phyloP scores from a whole-genome alignment of 2,888 invertebrate genomes.

The Petrophora chlorosata region DNA sequence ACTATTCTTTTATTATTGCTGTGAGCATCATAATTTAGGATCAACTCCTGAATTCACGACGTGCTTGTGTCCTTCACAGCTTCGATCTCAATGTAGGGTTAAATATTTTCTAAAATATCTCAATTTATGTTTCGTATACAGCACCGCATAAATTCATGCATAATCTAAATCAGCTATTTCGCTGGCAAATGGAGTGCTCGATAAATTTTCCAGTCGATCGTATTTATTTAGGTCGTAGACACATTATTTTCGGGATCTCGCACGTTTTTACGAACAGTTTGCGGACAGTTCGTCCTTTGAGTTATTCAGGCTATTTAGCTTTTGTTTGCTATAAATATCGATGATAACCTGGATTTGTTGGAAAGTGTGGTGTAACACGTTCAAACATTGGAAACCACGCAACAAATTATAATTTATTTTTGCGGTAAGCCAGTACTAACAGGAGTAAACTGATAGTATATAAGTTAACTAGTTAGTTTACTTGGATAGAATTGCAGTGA shows the following conservation, averaged over 20 bases:
- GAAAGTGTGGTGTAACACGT: too few relatives aligned
- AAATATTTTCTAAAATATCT: constrained; percentile 24
- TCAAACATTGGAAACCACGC: too few relatives aligned
- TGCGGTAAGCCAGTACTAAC: too few relatives aligned
- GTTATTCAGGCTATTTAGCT: too few relatives aligned
- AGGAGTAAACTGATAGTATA: too few relatives aligned
- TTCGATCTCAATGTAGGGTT: background rate
- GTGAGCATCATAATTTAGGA: too few relatives aligned
- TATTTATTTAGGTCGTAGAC: constrained; percentile 31
- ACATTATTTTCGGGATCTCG: constrained; percentile 25
- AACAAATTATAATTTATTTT: too few relatives aligned
- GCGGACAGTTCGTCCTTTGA: background rate
- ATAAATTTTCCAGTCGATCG: constrained; percentile 35
- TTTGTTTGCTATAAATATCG: background rate
- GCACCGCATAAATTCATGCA: constrained; percentile 31
- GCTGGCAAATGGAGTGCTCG: constrained; percentile 27
- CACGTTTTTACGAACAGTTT: constrained; percentile 2
- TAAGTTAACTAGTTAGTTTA: too few relatives aligned
- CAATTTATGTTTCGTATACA: constrained; percentile 20
- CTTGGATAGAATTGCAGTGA: too few relatives aligned
- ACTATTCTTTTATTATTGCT: too few relatives aligned
- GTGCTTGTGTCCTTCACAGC: background rate
- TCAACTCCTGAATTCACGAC: too few relatives aligned
- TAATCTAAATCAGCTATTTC: constrained; percentile 38
- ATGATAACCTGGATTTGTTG: too few relatives aligned